phyloP scores from a whole-genome alignment of 1,140 invertebrate species.

The Drosophila littoralis region DNA sequence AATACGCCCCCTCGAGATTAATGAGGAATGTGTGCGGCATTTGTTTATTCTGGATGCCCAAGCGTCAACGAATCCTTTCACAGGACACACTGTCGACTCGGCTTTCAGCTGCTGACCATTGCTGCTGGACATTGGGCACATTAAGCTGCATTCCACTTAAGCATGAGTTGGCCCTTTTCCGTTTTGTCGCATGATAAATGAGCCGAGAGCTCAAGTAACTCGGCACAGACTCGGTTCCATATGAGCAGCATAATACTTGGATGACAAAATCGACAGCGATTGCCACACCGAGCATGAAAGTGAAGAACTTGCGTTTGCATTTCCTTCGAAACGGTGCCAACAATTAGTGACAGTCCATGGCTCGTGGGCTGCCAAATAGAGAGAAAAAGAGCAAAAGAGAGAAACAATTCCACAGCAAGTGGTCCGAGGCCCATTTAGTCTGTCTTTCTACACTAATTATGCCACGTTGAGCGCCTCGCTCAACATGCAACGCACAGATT shows the following conservation, averaged over 20 bases:
- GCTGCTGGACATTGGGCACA: conserved; percentile 64
- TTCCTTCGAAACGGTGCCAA: conserved; percentile 11
- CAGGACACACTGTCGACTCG: conserved; percentile 27
- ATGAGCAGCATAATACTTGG: background rate
- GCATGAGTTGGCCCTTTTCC: conserved; percentile 68
- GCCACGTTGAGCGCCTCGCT: conserved; percentile 70
- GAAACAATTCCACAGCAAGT: conserved; percentile 71
- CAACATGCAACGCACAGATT: conserved; percentile 55
- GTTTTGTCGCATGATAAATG: conserved; percentile 54
- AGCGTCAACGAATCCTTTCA: conserved; percentile 57
- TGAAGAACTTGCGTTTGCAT: background rate
- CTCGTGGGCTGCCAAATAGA: conserved; percentile 46
- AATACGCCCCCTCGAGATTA: conserved; percentile 77
- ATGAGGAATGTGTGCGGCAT: conserved; percentile 57
- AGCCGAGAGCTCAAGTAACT: conserved; percentile 24
- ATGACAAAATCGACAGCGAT: conserved; percentile 10
- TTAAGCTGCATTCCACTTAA: conserved; percentile 75
- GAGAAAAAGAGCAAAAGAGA: background rate
- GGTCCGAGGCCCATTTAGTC: conserved; percentile 42
- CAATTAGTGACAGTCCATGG: conserved; percentile 60
- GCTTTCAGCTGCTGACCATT: conserved; percentile 77
- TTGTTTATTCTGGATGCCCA: conserved; percentile 64
- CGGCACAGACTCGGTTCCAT: conserved; percentile 4
- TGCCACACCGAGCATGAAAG: background rate
- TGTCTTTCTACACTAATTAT: conserved; percentile 56